These are phyloP conservation scores for Mantis religiosa DNA, from an alignment of 2,888 invertebrate genomes.

Conservation along the genomic window DNA sequence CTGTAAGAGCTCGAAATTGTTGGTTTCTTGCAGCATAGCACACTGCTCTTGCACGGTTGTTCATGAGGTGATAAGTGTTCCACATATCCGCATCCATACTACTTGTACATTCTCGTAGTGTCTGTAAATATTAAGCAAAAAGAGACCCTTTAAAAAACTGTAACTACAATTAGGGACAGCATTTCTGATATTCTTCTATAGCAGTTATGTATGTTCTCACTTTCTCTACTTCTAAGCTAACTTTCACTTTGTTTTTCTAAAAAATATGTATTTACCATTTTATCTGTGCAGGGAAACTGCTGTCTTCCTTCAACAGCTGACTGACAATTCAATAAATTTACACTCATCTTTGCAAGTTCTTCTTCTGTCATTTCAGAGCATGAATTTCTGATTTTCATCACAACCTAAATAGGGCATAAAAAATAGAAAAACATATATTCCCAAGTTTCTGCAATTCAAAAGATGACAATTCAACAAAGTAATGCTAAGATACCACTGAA, in stretches of 20 bases:
- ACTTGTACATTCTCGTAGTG: conserved; percentile 58
- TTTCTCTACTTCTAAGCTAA: too few species aligned
- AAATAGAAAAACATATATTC: too few species aligned
- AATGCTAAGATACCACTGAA: too few species aligned
- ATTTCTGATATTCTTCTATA: too few species aligned
- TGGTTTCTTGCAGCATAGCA: conserved; percentile 60
- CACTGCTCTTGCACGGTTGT: conserved; percentile 62
- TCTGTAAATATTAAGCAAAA: conserved; percentile 39
- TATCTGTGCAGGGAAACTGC: conserved; percentile 55
- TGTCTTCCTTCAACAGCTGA: conserved; percentile 57
- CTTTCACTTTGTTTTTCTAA: too few species aligned
- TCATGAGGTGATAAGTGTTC: conserved; percentile 66
- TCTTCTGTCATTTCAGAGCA: conserved; percentile 60
- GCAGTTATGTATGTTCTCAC: too few species aligned
- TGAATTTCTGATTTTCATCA: conserved; percentile 55
- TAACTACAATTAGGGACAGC: too few species aligned
- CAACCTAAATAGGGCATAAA: conserved; percentile 45
- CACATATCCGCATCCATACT: conserved; percentile 63
- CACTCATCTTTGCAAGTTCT: conserved; percentile 61
- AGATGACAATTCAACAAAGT: too few species aligned
- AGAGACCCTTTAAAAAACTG: background rate
- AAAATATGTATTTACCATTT: conserved; percentile 49
- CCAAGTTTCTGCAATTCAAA: too few species aligned
- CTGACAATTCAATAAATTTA: conserved; percentile 65
- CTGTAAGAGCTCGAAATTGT: conserved; percentile 61